Conservation (phyloP, 2,113 vertebrate genomes). For the Perca schrenkii region DNA sequence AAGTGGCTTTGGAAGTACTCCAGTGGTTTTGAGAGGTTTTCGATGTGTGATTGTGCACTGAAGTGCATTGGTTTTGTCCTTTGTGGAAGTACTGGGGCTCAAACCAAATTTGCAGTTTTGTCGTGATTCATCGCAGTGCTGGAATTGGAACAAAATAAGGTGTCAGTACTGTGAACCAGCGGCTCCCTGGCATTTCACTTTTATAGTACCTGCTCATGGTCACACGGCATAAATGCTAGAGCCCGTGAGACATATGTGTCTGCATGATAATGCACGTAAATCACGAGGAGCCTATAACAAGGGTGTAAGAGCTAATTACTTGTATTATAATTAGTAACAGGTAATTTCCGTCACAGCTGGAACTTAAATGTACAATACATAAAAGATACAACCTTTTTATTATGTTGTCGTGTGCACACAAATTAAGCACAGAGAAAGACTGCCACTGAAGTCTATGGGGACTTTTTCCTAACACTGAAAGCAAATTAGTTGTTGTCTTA, state of each 20-base stretch:
- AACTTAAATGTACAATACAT: neutral
- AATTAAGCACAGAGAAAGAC: neutral
- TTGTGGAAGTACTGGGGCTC: neutral
- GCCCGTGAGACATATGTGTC: neutral
- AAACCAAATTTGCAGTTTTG: neutral
- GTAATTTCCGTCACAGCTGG: neutral
- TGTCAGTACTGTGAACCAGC: neutral
- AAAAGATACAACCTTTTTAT: neutral
- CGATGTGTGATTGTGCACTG: neutral
- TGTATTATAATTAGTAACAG: too few relatives aligned
- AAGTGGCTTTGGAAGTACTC: neutral
- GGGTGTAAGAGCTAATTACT: neutral
- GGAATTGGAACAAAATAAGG: neutral
- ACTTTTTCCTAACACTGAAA: neutral
- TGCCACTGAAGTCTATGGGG: neutral
- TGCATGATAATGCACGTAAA: neutral
- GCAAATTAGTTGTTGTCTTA: neutral
- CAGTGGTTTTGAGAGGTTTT: neutral
- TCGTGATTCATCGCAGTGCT: neutral
- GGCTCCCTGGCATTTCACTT: neutral
- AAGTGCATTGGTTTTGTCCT: slow-evolving; percentile 5
- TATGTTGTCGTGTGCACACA: neutral
- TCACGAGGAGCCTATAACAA: neutral
- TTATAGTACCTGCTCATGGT: too few relatives aligned
- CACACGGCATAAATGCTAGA: neutral